Base-by-base conservation (phyloP, 2,888 invertebrate species). In the Lepidochitona cinerea region DNA sequence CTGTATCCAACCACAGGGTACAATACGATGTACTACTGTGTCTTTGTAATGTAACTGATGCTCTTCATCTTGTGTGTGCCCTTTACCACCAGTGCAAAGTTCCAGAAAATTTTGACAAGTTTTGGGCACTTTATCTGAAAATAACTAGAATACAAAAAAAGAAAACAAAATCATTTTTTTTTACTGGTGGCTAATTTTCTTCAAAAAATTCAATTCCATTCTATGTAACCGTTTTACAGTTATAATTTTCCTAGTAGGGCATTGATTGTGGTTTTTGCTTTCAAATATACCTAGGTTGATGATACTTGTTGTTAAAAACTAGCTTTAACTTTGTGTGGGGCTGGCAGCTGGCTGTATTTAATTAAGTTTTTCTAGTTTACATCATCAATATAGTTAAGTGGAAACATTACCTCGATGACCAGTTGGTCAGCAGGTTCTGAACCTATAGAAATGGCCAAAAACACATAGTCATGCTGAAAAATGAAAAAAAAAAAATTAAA, bases 51-150 rank as follows among this genome's bases (percentile, higher is more conserved):
- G 79, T 33, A 91, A 83, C n/a, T 82, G 81, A 75, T 84, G 85
- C 37, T 84, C 85, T 52, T 84, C 81, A 18, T 79, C 79, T 49
- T 81, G 75, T 1, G 89, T 86, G 26, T 79, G 79, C 6, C 89
- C 90, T 49, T 85, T 85, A 74, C 88, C 89, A 80, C 88, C 92
- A 68, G 87, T 88, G 75, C 89, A 91, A 77, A 89, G 86, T 26
- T 83, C 87, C 83, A 86, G 85, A 79, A 91, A 92, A 79, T 98
- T 93, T 95, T 96, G 95, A 96, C 90, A 90, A 0, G 91, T 97
- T 93, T 97, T 97, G 90, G 97, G 94, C 88, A 97, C 97, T 94
- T 95, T 93, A 73, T 90, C 87, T 59, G 84, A 83, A 77, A 88
- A 90, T 59, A 91, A 76, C 89, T 90, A 79, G 12, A 54, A 52